Evolutionary conservation across 2,888 invertebrate species (phyloP), one percentile per base, ranked within the genome.

Genomic region (Epirrita christyi): DNA sequence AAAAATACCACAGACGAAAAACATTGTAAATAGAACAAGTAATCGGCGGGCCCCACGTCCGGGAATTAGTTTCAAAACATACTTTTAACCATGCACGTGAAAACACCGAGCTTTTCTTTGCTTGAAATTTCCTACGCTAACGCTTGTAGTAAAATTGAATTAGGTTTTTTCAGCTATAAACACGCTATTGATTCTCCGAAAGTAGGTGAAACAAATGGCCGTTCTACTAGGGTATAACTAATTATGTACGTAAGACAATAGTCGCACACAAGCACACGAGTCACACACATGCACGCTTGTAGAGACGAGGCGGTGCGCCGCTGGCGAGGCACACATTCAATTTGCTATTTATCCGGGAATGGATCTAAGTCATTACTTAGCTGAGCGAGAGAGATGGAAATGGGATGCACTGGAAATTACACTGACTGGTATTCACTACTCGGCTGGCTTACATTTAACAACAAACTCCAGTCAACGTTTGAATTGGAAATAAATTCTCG

Each of bases 291-390:
- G 60, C 51, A 50, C 40, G 61, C 67, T 68, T 68, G 70, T 67
- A 64, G 63, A 72, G 66, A 62, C 61, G 67, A 40, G 59, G 59
- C 61, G 66, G 65, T 71, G 68, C 70, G 66, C 67, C 42, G 65
- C 64, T 67, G 71, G 72, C 71, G 77, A 77, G 80, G 80, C 80
- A 83, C 84, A 86, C 88, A 92, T 91, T 88, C 88, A 91, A 91
- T 92, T 92, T 89, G 88, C 90, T 91, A 88, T 91, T 91, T 92
- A 91, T 92, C 90, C 86, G 85, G 87, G 86, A 88, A 92, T 90
- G 90, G 89, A 92, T 90, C 89, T 86, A 85, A 89, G 89, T 92
- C 90, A 91, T 92, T 92, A 91, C 92, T 92, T 92, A 92, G 87
- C 89, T 83, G 88, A 86, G 87, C 85, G 89, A 84, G 88, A 82